Percentiles rank a stretch among this genome's conserved stretches.
These are phyloP conservation scores for Phaedon cochleariae DNA, from an alignment of 2,888 invertebrate species.

Conservation along the genomic window DNA sequence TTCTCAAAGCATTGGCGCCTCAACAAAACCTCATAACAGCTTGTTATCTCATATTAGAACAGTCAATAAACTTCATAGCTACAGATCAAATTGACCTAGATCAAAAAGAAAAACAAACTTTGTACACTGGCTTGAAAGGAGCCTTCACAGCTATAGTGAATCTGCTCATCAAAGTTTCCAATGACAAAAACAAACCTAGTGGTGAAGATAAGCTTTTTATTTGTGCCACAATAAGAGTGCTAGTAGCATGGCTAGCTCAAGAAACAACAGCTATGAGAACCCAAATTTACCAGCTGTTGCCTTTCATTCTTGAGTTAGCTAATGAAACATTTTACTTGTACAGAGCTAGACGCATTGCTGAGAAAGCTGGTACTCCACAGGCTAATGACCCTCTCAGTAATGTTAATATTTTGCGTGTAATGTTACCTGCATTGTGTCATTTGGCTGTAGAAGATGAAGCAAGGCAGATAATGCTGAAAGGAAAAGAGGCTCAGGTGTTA, in stretches of 20 bases:
- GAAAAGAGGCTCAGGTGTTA: slow-evolving; percentile 82
- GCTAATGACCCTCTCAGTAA: slow-evolving; percentile 56
- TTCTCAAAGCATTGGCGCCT: slow-evolving; percentile 78
- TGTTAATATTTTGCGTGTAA: slow-evolving; percentile 79
- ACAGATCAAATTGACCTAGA: slow-evolving; percentile 85
- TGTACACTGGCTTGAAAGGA: slow-evolving; percentile 89
- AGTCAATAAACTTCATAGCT: slow-evolving; percentile 81
- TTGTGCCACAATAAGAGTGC: slow-evolving; percentile 84
- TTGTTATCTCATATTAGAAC: slow-evolving; percentile 83
- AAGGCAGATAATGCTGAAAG: slow-evolving; percentile 78
- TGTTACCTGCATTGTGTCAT: slow-evolving; percentile 90
- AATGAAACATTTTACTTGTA: slow-evolving; percentile 84
- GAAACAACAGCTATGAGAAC: slow-evolving; percentile 89
- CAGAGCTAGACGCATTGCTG: slow-evolving; percentile 73
- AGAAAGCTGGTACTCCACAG: slow-evolving; percentile 67
- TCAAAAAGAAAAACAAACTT: slow-evolving; percentile 89
- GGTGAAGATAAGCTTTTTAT: slow-evolving; percentile 79
- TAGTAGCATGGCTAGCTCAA: slow-evolving; percentile 90
- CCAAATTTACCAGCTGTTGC: slow-evolving; percentile 82
- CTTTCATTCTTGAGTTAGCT: slow-evolving; percentile 80
- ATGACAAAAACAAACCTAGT: slow-evolving; percentile 77
- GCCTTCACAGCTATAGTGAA: slow-evolving; percentile 85
- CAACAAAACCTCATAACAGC: slow-evolving; percentile 82
- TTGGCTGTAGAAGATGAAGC: slow-evolving; percentile 91
- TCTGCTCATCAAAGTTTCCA: slow-evolving; percentile 76